Conservation (phyloP, 2,113 vertebrate genomes). For the Gasterosteus nipponicus region DNA sequence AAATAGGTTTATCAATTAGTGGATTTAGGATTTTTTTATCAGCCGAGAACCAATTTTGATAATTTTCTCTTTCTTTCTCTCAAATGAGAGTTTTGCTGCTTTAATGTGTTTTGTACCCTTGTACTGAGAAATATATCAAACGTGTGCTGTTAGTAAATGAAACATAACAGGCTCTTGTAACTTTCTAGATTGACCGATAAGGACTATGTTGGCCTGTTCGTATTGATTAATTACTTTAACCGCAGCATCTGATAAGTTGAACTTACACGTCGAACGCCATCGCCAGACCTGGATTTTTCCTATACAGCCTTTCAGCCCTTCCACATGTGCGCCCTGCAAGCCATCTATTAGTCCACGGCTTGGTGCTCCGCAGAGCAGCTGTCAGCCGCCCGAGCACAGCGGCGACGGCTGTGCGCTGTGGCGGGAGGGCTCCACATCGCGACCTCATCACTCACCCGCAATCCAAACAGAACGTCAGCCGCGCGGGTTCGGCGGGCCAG, state of each 20-base stretch:
- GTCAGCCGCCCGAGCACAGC: conserved; percentile 48
- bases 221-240: neutral
- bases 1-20: neutral
- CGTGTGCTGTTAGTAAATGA: neutral
- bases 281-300: conserved; percentile 33
- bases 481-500: conserved; percentile 42
- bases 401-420: conserved; percentile 2
- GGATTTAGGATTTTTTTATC: neutral
- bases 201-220: neutral
- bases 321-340: conserved; percentile 10
- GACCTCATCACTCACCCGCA: conserved; percentile 67
- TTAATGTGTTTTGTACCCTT: neutral
- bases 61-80: too few species aligned
- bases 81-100: neutral
- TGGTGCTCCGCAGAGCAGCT: conserved; percentile 45
- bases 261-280: conserved; percentile 28
- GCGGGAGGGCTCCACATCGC: conserved; percentile 48
- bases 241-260: neutral
- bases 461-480: conserved; percentile 71
- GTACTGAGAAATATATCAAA: neutral
- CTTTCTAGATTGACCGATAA: neutral
- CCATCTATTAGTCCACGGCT: conserved; percentile 46
- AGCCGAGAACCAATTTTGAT: neutral
- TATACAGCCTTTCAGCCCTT: conserved; percentile 55
- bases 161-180: neutral